Percentiles rank a stretch among this genome's conserved stretches.
Evolutionary conservation across 2,113 vertebrate species (phyloP).

Genomic region (Hypocryptadius cinnamomeus): DNA sequence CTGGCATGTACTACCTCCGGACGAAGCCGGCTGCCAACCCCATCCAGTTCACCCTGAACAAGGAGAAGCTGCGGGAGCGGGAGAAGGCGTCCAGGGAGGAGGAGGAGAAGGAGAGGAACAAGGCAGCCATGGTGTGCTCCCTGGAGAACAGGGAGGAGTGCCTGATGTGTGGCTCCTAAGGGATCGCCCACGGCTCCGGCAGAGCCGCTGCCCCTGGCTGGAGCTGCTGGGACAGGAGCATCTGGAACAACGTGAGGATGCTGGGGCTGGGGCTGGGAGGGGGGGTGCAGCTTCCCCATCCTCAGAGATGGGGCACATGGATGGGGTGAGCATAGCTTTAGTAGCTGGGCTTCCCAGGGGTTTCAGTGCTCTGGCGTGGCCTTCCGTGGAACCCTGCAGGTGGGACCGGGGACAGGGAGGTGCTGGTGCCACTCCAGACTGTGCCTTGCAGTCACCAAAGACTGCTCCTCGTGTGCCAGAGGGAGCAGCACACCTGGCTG

Average conservation of each 20-base stretch:
- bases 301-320: too few relatives aligned
- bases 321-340: neutral
- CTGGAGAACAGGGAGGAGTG: conserved; percentile 92
- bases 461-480: neutral
- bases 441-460: neutral
- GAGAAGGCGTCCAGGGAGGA: conserved; percentile 56
- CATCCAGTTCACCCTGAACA: conserved; percentile 96
- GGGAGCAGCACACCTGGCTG: neutral
- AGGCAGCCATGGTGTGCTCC: conserved; percentile 92
- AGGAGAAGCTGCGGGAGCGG: conserved; percentile 84
- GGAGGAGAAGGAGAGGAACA: conserved; percentile 83
- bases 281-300: neutral
- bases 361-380: neutral
- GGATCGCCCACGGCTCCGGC: neutral
- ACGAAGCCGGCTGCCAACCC: conserved; percentile 95
- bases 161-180: conserved; percentile 90
- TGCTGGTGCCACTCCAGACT: neutral
- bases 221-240: neutral
- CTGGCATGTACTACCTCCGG: conserved; percentile 95
- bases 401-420: neutral
- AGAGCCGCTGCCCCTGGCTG: neutral
- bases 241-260: neutral
- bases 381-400: neutral
- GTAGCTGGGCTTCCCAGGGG: neutral
- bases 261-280: neutral